phyloP scores from a whole-genome alignment of 2,797 vertebrate genomes.

The Myotis myotis region DNA sequence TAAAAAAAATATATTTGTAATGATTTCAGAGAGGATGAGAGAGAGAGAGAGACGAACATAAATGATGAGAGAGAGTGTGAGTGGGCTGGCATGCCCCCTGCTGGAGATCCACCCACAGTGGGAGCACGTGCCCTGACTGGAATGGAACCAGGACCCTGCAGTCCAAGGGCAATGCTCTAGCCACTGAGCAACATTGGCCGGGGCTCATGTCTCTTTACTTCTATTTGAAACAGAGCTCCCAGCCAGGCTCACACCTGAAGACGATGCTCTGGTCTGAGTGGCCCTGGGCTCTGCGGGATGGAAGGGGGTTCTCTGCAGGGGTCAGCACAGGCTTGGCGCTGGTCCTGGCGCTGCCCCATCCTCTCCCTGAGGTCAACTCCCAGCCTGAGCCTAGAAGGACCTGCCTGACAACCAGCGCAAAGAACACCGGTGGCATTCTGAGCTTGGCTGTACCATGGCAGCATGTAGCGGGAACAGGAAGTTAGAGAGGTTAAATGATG shows the following conservation, averaged over 20 bases:
- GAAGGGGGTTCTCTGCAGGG: accelerated
- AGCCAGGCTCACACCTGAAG: accelerated
- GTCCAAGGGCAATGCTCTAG: no score
- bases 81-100: no score
- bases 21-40: no score
- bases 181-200: no score
- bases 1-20: no score
- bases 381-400: background rate
- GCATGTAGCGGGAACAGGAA: background rate
- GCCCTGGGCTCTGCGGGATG: background rate
- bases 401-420: accelerated
- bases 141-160: no score
- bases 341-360: background rate
- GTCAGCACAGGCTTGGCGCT: accelerated
- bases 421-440: background rate
- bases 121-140: no score
- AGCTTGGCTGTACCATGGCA: background rate
- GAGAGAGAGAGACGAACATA: no score
- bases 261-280: accelerated
- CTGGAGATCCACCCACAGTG: no score
- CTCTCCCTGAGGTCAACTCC: background rate
- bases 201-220: no score
- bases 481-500: accelerated
- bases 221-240: background rate
- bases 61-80: no score